phyloP scores from a whole-genome alignment of 2,113 vertebrate genomes.

The Addax nasomaculatus region DNA sequence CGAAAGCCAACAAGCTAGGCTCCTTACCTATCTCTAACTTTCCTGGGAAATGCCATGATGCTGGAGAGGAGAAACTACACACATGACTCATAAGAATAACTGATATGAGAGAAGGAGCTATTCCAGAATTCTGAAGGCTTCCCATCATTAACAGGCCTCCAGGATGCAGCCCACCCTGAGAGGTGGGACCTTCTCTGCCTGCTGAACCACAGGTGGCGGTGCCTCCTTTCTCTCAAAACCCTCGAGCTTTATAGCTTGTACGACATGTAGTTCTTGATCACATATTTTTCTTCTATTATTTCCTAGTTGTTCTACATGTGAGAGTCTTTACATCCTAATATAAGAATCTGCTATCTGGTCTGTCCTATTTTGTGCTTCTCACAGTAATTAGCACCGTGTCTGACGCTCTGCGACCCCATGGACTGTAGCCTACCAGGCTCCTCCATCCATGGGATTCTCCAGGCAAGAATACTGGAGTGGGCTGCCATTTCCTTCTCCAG shows the following conservation, averaged over 20 bases:
- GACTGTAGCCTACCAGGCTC: too few species aligned
- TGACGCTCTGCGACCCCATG: rapidly evolving
- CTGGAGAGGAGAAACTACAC: background rate
- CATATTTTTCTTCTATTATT: background rate
- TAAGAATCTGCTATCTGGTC: background rate
- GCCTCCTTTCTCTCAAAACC: background rate
- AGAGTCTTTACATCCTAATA: background rate
- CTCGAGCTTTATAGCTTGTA: background rate
- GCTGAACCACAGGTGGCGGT: too few species aligned
- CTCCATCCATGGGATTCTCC: too few species aligned
- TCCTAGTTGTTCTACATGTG: background rate
- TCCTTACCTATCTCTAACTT: background rate
- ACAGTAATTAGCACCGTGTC: background rate
- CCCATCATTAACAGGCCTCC: background rate
- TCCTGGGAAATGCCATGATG: background rate
- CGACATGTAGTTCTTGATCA: background rate
- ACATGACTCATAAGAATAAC: background rate
- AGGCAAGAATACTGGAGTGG: too few species aligned
- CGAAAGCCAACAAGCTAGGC: background rate
- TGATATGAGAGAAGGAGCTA: background rate
- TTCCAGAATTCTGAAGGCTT: too few species aligned
- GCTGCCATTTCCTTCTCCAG: too few species aligned
- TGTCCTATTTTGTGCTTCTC: background rate
- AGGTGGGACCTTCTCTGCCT: background rate
- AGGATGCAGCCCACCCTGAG: background rate